phyloP scores from a whole-genome alignment of 2,888 invertebrate species.

The Tridacna crocea region DNA sequence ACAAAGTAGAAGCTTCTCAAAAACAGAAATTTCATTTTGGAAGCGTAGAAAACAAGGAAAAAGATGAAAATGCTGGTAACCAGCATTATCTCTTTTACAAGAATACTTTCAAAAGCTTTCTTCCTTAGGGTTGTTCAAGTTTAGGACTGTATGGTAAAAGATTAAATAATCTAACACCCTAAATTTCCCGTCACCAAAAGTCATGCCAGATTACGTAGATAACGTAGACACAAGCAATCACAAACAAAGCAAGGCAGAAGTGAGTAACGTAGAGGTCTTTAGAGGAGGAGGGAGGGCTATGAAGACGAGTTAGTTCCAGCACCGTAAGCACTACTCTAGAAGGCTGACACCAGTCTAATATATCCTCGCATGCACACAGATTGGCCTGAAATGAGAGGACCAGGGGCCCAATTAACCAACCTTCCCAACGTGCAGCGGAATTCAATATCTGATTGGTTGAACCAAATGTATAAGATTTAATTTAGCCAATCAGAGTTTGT shows the following conservation, averaged over 20 bases:
- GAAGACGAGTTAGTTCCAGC: conserved; percentile 70
- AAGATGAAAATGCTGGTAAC: too few species aligned
- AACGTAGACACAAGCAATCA: conserved; percentile 85
- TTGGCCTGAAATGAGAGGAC: conserved; percentile 86
- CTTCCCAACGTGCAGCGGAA: not conserved
- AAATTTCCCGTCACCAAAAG: conserved; percentile 18
- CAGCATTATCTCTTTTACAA: too few species aligned
- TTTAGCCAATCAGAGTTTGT: too few species aligned
- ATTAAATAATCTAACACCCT: too few species aligned
- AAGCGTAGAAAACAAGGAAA: too few species aligned
- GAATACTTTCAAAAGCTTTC: not conserved
- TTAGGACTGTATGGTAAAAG: too few species aligned
- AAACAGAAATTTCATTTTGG: too few species aligned
- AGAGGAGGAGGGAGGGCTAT: conserved; percentile 63
- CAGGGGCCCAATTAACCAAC: conserved; percentile 30
- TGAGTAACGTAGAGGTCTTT: conserved; percentile 79
- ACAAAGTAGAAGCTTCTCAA: too few species aligned
- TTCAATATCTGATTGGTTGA: not conserved
- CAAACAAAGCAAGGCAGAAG: conserved; percentile 87
- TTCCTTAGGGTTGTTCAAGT: too few species aligned
- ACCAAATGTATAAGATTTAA: too few species aligned
- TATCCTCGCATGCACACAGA: conserved; percentile 87
- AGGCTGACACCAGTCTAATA: conserved; percentile 83
- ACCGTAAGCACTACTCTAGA: conserved; percentile 78
- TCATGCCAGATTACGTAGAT: conserved; percentile 20